A percentile compares a stretch with the other conserved stretches of the same genome.
phyloP scores from a whole-genome alignment of 2,797 vertebrate genomes.

The Oreortyx pictus region DNA sequence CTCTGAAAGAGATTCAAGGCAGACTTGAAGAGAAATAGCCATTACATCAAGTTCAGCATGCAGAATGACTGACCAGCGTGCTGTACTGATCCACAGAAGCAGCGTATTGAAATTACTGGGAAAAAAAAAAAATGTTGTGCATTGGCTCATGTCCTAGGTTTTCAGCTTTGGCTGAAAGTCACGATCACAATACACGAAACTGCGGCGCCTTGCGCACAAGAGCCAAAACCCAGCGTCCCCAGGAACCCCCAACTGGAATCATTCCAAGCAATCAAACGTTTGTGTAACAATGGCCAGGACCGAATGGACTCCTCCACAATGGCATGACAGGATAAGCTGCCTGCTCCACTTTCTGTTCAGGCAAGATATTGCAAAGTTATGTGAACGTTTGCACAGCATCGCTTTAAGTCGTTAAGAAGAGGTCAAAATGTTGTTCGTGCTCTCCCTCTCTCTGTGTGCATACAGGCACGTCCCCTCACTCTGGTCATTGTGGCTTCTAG shows the following conservation, averaged over 20 bases:
- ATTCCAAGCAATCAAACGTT: background rate
- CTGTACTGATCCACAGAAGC: background rate
- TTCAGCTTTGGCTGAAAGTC: background rate
- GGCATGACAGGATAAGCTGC: background rate
- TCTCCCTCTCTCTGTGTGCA: too few species aligned
- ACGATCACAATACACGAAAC: background rate
- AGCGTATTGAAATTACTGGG: background rate
- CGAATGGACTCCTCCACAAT: background rate
- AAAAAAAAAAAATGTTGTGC: rapidly evolving
- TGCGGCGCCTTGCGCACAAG: background rate
- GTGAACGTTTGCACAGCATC: rapidly evolving
- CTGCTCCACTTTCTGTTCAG: background rate
- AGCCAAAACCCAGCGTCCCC: background rate
- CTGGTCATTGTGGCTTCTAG: background rate
- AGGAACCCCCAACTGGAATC: background rate
- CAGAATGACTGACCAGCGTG: background rate
- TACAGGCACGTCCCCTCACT: background rate
- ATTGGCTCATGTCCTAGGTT: background rate
- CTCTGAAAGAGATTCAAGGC: background rate
- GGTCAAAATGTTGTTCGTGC: background rate
- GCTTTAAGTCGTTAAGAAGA: background rate
- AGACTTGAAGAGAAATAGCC: background rate
- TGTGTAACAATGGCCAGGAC: background rate
- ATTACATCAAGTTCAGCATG: background rate
- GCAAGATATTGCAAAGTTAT: background rate